phyloP scores from a whole-genome alignment of 2,888 invertebrate species.

The Gastrophysa polygoni region DNA sequence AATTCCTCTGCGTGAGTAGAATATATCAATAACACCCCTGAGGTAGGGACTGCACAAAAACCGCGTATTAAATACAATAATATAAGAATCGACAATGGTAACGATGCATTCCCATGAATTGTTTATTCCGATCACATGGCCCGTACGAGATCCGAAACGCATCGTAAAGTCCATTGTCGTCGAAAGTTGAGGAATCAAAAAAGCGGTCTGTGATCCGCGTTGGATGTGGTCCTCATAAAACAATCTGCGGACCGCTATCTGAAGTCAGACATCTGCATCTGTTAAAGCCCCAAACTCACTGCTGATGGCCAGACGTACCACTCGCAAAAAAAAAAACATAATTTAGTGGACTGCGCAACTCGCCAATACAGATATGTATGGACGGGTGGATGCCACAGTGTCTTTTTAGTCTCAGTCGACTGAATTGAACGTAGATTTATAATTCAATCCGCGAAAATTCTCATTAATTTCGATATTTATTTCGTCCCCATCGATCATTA shows the following conservation, averaged over 20 bases:
- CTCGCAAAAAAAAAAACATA: conserved; percentile 40
- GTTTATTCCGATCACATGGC: conserved; percentile 53
- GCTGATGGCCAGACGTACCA: conserved; percentile 32
- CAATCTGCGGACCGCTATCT: conserved; percentile 49
- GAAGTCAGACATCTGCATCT: conserved; percentile 45
- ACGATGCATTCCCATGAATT: conserved; percentile 56
- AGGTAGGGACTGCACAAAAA: conserved; percentile 14
- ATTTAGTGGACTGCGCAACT: conserved; percentile 42
- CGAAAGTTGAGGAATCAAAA: conserved; percentile 42
- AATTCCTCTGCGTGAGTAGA: conserved; percentile 27
- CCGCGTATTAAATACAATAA: conserved; percentile 39
- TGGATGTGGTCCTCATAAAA: conserved; percentile 52
- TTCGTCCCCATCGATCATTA: no score
- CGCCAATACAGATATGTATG: conserved; percentile 36
- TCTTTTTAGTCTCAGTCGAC: conserved; percentile 8
- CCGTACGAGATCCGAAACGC: conserved; percentile 34
- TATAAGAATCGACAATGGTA: conserved; percentile 52
- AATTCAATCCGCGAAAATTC: neutral
- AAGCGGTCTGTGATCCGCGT: conserved; percentile 46
- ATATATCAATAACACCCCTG: conserved; percentile 32
- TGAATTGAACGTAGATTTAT: conserved; percentile 3
- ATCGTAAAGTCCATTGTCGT: conserved; percentile 36
- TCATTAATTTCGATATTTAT: neutral
- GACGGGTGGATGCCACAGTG: conserved; percentile 22
- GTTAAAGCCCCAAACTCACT: conserved; percentile 34